Base-by-base conservation (phyloP, 2,797 vertebrate species). In the Otolemur crassicaudatus region DNA sequence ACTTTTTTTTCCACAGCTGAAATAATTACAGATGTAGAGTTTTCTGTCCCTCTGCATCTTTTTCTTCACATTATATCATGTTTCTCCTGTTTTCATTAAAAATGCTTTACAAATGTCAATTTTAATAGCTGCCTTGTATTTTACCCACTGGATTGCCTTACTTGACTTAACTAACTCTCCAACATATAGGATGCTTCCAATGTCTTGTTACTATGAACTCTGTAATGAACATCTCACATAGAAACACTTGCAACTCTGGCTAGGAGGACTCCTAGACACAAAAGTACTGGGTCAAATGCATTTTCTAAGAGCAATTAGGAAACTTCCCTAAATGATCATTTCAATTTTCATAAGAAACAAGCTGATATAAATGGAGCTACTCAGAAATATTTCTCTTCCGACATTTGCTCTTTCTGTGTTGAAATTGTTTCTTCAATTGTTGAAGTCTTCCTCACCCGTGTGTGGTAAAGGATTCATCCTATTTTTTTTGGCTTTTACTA, bases 191-290 rank as follows among this genome's bases (percentile, higher is more conserved):
- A n/a, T 34, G 77, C n/a, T 53, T 60, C 27, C 37, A 2, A 2
- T 5, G 37, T 53, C 63, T 29, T 10, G 46, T 58, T 46, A 1
- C 7, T 3, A 25, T 0, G 7, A 34, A 8, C 46, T 5, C 43
- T 1, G 76, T n/a, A 3, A 25, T 1, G 14, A 43, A 12, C 0
- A 0, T 20, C 56, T 87, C 82, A 4, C 1, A 0, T 1, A 56
- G 27, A 14, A 11, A 23, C 7, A 9, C 14, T 22, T 17, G 29
- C 16, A 23, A 23, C 43, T 22, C 27, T 2, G 37, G 40, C 53
- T 37, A 7, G 20, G 37, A 27, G 29, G 77, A 11, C 7, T 14
- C 58, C 49, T 7, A 8, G 86, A 37, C 0, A 0, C 5, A 8
- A 67, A 58, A 14, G 43, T 13, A 5, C 60, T 27, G 31, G 31